Evolutionary conservation across 23 tunicate genomes (phyloP), one percentile per base, ranked within the genome.

Genomic region (Clavelina lepadiformis): DNA sequence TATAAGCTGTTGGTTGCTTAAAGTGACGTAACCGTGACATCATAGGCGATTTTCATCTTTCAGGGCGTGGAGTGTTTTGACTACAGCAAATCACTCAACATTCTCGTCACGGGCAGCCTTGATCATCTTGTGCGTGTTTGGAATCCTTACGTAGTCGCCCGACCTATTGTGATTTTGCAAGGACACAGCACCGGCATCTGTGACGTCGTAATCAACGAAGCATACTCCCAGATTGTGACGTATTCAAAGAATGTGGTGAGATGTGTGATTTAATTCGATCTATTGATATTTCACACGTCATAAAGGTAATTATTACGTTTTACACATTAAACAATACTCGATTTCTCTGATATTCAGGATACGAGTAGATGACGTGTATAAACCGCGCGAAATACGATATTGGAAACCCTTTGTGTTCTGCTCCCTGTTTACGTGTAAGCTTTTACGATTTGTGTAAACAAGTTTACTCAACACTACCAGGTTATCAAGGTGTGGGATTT

Each of bases 1-100:
- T 44, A 44, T 15, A 44, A 44, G 15, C 15, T 44, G 11, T 11
- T 11, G 49, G 15, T 44, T 44, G 15, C 49, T 15, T 44, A 44
- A 44, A 25, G 6, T 11, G 6, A 60, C 28, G 11, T 26, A 31
- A 20, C 41, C 18, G 35, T 24, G 59, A 44, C 41, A 8, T 41
- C 0, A 41, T 38, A n/a, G 15, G 26, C 0, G 1, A 49, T 1
- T n/a, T 68, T 51, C 50, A 0, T 37, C 13, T 56, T 38, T 38
- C 74, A 88, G 97, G 97, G 97, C 2, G 97, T 81, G 8, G 97
- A 89, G 38, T 89, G 97, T 44, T 89, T 89, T 66, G 97, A 89
- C 59, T 89, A 68, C 70, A 81, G 89, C 83, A 89, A 89, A 69
- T 31, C 74, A 1, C 47, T 89, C 36, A 89, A 89, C 46, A 70